These are phyloP conservation scores for Hyles euphorbiae DNA, from an alignment of 1,140 invertebrate species.

Conservation along the genomic window DNA sequence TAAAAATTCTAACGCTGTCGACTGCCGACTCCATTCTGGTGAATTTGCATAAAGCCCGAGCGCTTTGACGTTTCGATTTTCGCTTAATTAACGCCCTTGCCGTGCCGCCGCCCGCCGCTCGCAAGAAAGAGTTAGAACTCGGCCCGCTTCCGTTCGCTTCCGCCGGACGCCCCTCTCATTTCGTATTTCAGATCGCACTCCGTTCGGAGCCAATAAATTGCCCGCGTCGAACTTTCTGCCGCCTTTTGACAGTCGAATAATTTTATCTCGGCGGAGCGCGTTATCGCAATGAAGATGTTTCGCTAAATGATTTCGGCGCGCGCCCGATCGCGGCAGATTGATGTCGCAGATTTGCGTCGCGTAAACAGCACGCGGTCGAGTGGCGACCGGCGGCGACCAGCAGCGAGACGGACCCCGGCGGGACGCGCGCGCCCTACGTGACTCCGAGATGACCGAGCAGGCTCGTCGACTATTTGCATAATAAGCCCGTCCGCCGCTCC, in stretches of 20 bases:
- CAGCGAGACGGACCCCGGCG: slow-evolving; percentile 7
- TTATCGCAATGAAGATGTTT: slow-evolving; percentile 43
- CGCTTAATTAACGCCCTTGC: slow-evolving; percentile 65
- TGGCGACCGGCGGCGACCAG: not conserved
- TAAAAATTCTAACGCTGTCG: slow-evolving; percentile 51
- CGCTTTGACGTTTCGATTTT: slow-evolving; percentile 67
- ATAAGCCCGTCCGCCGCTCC: slow-evolving; percentile 60
- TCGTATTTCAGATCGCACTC: slow-evolving; percentile 44
- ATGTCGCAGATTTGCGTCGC: slow-evolving; percentile 8
- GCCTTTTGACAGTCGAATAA: slow-evolving; percentile 57
- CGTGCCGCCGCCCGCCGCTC: slow-evolving; percentile 19
- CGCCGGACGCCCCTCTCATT: slow-evolving; percentile 39
- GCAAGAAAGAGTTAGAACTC: slow-evolving; percentile 52
- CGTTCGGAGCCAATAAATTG: slow-evolving; percentile 56
- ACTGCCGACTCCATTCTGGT: slow-evolving; percentile 54
- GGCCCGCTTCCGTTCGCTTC: slow-evolving; percentile 35
- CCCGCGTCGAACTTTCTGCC: slow-evolving; percentile 39
- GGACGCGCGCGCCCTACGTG: slow-evolving; percentile 46
- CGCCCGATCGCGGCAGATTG: slow-evolving; percentile 8
- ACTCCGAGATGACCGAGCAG: slow-evolving; percentile 52
- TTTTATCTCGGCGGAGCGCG: slow-evolving; percentile 48
- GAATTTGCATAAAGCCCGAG: slow-evolving; percentile 59
- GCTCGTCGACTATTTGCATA: slow-evolving; percentile 62
- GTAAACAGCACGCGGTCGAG: slow-evolving; percentile 17
- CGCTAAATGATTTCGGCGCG: slow-evolving; percentile 23